Percentiles rank a stretch among this genome's conserved stretches.
Evolutionary conservation across 2,888 invertebrate genomes (phyloP).

Genomic region (Andrena minutula): DNA sequence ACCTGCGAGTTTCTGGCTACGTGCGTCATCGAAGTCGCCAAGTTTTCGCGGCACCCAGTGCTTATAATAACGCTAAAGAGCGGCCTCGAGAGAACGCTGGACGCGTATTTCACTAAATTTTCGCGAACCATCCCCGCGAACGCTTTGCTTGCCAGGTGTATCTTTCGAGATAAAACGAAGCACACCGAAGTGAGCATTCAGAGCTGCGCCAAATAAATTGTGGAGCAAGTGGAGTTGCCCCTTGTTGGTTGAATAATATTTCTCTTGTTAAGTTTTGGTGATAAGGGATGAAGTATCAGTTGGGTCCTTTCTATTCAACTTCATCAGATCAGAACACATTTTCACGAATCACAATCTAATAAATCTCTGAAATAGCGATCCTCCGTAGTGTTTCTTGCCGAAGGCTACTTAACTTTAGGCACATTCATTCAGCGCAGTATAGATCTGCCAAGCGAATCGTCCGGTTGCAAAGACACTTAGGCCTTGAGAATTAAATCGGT

Average conservation of each 20-base stretch:
- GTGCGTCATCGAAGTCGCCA: constrained; percentile 55
- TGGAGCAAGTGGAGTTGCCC: background rate
- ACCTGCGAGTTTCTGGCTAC: constrained; percentile 40
- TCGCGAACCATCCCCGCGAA: constrained; percentile 28
- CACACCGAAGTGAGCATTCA: background rate
- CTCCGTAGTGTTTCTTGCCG: no score
- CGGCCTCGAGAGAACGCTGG: constrained; percentile 1
- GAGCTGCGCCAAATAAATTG: constrained; percentile 2
- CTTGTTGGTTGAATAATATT: no score
- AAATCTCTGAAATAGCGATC: no score
- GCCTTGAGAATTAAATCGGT: background rate
- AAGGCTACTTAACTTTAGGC: no score
- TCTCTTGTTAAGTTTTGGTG: no score
- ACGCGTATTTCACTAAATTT: constrained; percentile 26
- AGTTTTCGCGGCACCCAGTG: constrained; percentile 34
- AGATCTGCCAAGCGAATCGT: background rate
- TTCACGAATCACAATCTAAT: no score
- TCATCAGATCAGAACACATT: no score
- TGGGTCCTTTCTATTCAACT: no score
- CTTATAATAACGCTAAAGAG: constrained; percentile 53
- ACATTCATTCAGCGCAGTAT: background rate
- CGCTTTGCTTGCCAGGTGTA: constrained; percentile 7
- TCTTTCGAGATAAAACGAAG: background rate
- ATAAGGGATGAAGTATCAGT: no score
- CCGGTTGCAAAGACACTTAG: background rate